These are phyloP conservation scores for Zootermopsis nevadensis DNA, from an alignment of 2,888 invertebrate genomes.

Conservation along the genomic window DNA sequence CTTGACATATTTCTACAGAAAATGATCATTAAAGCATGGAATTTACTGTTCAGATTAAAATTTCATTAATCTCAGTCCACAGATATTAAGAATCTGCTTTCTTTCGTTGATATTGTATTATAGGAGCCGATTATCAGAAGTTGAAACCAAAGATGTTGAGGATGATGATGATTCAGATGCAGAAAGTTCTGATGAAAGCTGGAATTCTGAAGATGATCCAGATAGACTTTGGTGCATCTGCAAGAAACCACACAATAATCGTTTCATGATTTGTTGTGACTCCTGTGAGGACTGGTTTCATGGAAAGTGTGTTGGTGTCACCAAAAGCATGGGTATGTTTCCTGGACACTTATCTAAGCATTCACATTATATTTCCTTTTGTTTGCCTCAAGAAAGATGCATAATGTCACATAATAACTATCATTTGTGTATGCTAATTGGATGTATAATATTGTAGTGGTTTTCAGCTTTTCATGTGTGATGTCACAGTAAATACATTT, in stretches of 20 bases:
- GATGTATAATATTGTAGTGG: too few species aligned
- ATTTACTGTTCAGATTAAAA: too few species aligned
- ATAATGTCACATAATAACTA: too few species aligned
- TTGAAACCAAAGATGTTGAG: constrained; percentile 2
- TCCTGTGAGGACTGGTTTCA: constrained; percentile 97
- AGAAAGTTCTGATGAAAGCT: constrained; percentile 69
- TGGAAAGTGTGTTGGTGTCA: constrained; percentile 95
- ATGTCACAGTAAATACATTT: too few species aligned
- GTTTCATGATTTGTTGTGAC: constrained; percentile 97
- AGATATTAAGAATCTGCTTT: too few species aligned
- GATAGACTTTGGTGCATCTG: constrained; percentile 96
- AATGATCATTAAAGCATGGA: too few species aligned
- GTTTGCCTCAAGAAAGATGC: too few species aligned
- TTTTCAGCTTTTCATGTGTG: too few species aligned
- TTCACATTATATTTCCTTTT: neutral
- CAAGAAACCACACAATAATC: constrained; percentile 91
- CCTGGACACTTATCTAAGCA: neutral
- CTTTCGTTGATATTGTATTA: neutral
- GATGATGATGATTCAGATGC: constrained; percentile 62
- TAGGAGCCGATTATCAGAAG: constrained; percentile 26
- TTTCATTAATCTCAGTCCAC: too few species aligned
- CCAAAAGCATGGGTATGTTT: constrained; percentile 81
- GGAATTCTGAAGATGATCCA: constrained; percentile 93
- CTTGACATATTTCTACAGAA: too few species aligned
- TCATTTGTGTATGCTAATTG: too few species aligned